Evolutionary conservation across 2,113 vertebrate genomes (phyloP).

Genomic region (Fregetta grallaria): DNA sequence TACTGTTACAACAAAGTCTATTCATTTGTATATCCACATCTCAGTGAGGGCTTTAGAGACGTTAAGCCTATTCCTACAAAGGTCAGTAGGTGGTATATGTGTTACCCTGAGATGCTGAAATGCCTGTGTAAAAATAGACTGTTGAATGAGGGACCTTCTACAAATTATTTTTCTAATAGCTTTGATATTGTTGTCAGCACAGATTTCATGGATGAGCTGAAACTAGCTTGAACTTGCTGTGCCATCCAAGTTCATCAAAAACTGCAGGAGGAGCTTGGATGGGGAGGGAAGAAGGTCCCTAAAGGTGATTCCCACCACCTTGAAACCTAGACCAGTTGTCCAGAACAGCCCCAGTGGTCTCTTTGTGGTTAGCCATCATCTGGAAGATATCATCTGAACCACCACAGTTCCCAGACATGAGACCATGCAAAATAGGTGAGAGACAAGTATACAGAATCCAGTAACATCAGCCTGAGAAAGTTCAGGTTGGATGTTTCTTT

Average conservation of each 20-base stretch:
- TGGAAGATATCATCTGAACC: conserved; percentile 52
- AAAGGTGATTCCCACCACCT: neutral
- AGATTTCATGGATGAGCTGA: conserved; percentile 50
- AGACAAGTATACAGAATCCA: neutral
- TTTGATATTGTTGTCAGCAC: conserved; percentile 48
- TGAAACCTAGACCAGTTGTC: neutral
- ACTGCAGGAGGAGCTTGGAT: neutral
- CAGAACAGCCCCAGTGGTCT: conserved; percentile 4
- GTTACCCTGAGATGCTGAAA: neutral
- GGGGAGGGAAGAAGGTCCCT: neutral
- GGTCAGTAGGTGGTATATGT: neutral
- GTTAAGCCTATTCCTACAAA: neutral
- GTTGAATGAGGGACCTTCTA: conserved; percentile 7
- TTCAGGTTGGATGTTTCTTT: conserved; percentile 33
- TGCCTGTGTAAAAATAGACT: conserved; percentile 13
- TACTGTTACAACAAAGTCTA: neutral
- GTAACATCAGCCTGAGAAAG: conserved; percentile 3
- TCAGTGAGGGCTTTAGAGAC: neutral
- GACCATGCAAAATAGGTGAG: neutral
- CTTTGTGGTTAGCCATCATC: conserved; percentile 31
- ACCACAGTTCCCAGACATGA: neutral
- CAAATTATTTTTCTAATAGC: conserved; percentile 20
- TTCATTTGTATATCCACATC: neutral
- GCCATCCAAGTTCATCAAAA: conserved; percentile 37
- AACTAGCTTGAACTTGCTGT: conserved; percentile 41